Base-by-base conservation (phyloP, 2,888 invertebrate genomes). In the Leptopilina syphax region DNA sequence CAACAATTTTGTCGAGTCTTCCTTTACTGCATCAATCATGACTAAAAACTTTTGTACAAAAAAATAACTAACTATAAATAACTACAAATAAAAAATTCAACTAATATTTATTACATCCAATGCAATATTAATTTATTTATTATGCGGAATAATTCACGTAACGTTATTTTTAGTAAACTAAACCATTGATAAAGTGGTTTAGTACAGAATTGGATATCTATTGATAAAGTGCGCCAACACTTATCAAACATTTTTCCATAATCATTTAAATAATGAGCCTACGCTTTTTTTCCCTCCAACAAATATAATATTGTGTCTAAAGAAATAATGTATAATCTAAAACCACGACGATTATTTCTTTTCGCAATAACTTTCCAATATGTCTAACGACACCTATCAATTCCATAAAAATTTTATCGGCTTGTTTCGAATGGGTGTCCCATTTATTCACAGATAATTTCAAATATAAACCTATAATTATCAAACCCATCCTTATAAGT, bases 371-470 rank as follows among this genome's bases (percentile, higher is more conserved):
- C 68, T 78, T 57, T 73, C 63, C 41, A 34, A 27, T 24, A 44
- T 66, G 50, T 76, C 27, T 34, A 24, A 65, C 5, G 47, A 76
- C 65, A 65, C 41, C 63, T 66, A 79, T 73, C 8, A 66, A 79
- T 79, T 73, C 73, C 44, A 50, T 18, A 60, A 24, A 65, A 54
- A 13, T 54, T 54, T 8, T 44, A 44, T 67, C n/a, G 12, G 2
- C 8, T 10, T 68, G 18, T 66, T 34, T 41, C 41, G 41, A 34
- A 66, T 13, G 13, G 41, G 66, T 44, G 63, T 63, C 63, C 63
- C 63, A 76, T 79, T 79, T 76, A 66, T 79, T 78, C 44, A 18
- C 60, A 13, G 12, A 66, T 34, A 67, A 57, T 63, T 63, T 63
- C 63, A 63, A 24, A 63, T 60, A 60, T 63, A 63, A 63, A 24